Evolutionary conservation across 2,113 vertebrate genomes (phyloP).

Genomic region (Notarius quadriscutis): DNA sequence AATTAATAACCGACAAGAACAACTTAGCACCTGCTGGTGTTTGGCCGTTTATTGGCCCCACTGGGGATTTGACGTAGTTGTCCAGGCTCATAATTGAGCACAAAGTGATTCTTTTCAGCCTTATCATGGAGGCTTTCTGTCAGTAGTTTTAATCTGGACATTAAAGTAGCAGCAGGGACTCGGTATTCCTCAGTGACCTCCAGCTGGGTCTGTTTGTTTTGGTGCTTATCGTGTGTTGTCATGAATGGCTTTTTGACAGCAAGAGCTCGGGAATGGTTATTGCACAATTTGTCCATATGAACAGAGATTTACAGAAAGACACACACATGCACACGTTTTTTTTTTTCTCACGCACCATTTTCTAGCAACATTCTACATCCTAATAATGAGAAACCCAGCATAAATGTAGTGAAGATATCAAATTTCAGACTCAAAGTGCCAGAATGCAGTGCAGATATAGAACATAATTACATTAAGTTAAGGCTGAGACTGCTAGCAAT

Average conservation of each 20-base stretch:
- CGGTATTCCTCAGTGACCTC: conserved; percentile 47
- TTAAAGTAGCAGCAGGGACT: conserved; percentile 53
- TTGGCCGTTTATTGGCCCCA: conserved; percentile 6
- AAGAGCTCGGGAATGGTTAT: conserved; percentile 32
- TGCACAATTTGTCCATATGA: conserved; percentile 37
- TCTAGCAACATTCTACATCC: neutral
- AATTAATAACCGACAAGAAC: neutral
- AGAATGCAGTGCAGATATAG: neutral
- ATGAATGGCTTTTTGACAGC: conserved; percentile 32
- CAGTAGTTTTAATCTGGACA: conserved; percentile 51
- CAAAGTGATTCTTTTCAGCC: conserved; percentile 8
- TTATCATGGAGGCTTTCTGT: conserved; percentile 29
- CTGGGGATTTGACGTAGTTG: conserved; percentile 24
- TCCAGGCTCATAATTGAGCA: conserved; percentile 30
- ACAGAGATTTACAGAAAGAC: conserved; percentile 13
- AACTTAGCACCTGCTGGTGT: neutral
- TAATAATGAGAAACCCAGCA: neutral
- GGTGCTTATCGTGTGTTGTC: conserved; percentile 40
- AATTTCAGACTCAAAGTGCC: neutral
- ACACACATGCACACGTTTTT: neutral
- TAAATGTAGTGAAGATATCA: neutral
- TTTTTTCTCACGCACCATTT: neutral
- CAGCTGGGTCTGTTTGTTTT: conserved; percentile 49
- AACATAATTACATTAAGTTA: neutral
- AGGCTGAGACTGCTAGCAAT: neutral